Conservation (phyloP, 2,888 invertebrate species). For the Melanostoma mellinum region DNA sequence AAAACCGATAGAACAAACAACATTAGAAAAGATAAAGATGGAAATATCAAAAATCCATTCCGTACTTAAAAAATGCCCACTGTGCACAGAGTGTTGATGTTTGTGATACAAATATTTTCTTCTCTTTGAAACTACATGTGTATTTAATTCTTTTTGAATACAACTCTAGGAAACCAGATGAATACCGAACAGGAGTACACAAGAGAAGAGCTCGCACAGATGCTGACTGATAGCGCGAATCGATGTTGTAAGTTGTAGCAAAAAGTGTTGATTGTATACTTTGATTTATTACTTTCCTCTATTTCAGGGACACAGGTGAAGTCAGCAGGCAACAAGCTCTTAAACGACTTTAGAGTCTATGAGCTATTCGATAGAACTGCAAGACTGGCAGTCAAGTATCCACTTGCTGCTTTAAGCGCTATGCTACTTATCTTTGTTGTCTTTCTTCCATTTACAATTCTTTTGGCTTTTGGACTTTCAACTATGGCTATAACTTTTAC, state of each 20-base stretch:
- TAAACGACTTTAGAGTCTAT: conserved; percentile 64
- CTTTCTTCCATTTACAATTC: conserved; percentile 78
- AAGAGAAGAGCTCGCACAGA: conserved; percentile 59
- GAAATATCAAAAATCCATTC: too few relatives aligned
- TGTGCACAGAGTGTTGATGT: too few relatives aligned
- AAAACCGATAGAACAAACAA: too few relatives aligned
- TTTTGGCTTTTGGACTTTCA: conserved; percentile 78
- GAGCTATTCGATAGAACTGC: conserved; percentile 68
- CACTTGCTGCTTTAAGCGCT: conserved; percentile 68
- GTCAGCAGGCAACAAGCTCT: conserved; percentile 39
- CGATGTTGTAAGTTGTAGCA: conserved; percentile 45
- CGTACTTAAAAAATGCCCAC: too few relatives aligned
- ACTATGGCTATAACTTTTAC: conserved; percentile 80
- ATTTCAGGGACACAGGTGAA: conserved; percentile 58
- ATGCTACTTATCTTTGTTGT: conserved; percentile 67
- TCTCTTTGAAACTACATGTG: too few relatives aligned
- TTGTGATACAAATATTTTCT: too few relatives aligned
- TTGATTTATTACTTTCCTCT: neutral
- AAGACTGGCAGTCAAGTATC: conserved; percentile 72
- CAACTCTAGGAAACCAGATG: neutral
- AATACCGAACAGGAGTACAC: conserved; percentile 55
- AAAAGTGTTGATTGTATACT: too few relatives aligned
- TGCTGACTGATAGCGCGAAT: conserved; percentile 40
- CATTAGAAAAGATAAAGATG: too few relatives aligned
- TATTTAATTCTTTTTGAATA: too few relatives aligned